Percentiles rank a stretch among this genome's conserved stretches.
Evolutionary conservation across 2,797 vertebrate genomes (phyloP).

Genomic region (Aulostomus chinensis): DNA sequence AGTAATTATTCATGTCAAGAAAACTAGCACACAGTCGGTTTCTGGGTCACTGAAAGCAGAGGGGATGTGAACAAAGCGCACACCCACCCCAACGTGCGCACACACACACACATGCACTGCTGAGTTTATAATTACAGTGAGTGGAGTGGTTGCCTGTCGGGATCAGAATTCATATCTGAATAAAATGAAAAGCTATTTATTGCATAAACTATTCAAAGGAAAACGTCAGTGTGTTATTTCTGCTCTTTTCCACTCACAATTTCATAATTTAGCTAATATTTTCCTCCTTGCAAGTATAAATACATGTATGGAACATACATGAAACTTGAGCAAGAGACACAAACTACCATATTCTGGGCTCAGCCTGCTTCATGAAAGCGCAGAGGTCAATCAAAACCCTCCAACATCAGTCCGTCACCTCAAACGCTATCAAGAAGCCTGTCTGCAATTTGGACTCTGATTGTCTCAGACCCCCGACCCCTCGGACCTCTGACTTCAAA

Average conservation of each 20-base stretch:
- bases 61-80: conserved; percentile 41
- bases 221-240: not conserved
- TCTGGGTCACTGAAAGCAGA: conserved; percentile 59
- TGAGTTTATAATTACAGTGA: conserved; percentile 51
- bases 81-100: conserved; percentile 7
- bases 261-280: not conserved
- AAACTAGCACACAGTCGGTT: conserved; percentile 49
- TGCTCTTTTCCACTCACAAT: not conserved
- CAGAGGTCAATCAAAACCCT: no score
- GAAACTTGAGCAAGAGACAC: not conserved
- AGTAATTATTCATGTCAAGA: conserved; percentile 61
- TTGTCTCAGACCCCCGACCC: no score
- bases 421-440: no score
- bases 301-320: not conserved
- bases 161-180: conserved; percentile 19
- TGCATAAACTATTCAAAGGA: conserved; percentile 6
- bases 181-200: conserved; percentile 25
- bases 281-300: no score
- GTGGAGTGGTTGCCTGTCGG: conserved; percentile 37
- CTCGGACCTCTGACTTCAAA: no score
- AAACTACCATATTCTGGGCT: no score
- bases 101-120: conserved; percentile 18
- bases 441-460: no score
- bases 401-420: no score
- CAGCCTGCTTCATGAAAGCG: no score